Evolutionary conservation across 1,140 invertebrate genomes (phyloP), one percentile per base, ranked within the genome.

Genomic region (Himalopsyche phryganea): DNA sequence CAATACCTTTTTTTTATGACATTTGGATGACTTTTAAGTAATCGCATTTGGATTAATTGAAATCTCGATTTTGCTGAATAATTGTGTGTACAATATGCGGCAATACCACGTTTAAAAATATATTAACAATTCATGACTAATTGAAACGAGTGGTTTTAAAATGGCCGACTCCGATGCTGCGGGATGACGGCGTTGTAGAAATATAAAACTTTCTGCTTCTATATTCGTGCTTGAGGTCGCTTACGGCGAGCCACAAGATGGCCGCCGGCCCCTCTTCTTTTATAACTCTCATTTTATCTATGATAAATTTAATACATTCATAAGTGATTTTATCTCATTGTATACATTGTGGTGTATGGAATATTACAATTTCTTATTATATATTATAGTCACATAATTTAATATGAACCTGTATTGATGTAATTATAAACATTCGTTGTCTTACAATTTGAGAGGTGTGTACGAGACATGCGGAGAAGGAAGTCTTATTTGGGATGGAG

Each of bases 251-350:
- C 1, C 47, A 35, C 32, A 15, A 20, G 33, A 18, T 5, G 13
- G 23, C 10, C 42, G 17, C 42, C 46, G 18, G 38, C 35, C 45
- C 19, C 23, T 46, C 41, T 23, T 18, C 44, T 41, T 44, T 50
- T 50, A 44, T 50, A 45, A 50, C 54, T 57, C 46, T 57, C 46
- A 50, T 57, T 48, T 50, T 50, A 45, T 17, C 14, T 42, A 57
- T 50, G 47, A 28, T 57, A 57, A 50, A 45, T 19, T 40, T 40
- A 40, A 57, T 57, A 57, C 54, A 50, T 57, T 53, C 33, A 53
- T 63, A 60, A 56, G 61, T 60, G 61, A 63, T 59, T 59, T 60
- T 59, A 63, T 63, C 61, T 63, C 56, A 59, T 63, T 57, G 61
- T 63, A 63, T 63, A 63, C 57, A 63, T 63, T 63, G 53, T 60